Evolutionary conservation across 2,888 invertebrate species (phyloP), one percentile per base, ranked within the genome.

Genomic region (Saturnia japonica): DNA sequence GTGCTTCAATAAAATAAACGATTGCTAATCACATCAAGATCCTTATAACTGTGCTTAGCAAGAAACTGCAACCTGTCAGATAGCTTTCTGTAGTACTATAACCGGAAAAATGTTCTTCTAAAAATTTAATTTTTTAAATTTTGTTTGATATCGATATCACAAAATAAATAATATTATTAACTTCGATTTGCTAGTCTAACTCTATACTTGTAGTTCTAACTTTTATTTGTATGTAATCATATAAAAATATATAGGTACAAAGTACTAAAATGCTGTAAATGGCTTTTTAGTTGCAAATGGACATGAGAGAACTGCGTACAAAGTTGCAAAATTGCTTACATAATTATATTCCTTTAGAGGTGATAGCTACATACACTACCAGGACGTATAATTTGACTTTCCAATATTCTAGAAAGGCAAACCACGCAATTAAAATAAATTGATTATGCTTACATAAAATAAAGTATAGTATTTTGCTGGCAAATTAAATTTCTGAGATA

Each of bases 1-100:
- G 86, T 84, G 87, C 85, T 84, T 86, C 85, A 86, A 89, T 89
- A 89, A 90, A 90, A 86, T 88, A 89, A 89, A 87, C 86, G 83
- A 82, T 83, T 82, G 82, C 86, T 87, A 88, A 88, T 88, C 85
- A 82, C 79, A 64, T n/a, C 40, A 64, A 40, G 64, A 64, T 40
- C 64, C 64, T 64, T 64, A 40, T 64, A 64, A 78, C 76, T 76
- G 75, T 77, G 74, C 74, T 74, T 70, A 69, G 78, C 72, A 75
- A 80, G 78, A 78, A 77, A 74, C 77, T 75, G 72, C 40, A 64
- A 64, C 40, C 64, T 40, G 40, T 64, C 19, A 12, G 16, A 40
- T 64, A n/a, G 16, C 64, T 19, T 34, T 40, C 40, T 19, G 7
- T 11, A 64, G 40, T n/a, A 40, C n/a, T 40, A 40, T n/a, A 9